These are phyloP conservation scores for Nicator chloris DNA, from an alignment of 2,113 vertebrate species.

Conservation along the genomic window DNA sequence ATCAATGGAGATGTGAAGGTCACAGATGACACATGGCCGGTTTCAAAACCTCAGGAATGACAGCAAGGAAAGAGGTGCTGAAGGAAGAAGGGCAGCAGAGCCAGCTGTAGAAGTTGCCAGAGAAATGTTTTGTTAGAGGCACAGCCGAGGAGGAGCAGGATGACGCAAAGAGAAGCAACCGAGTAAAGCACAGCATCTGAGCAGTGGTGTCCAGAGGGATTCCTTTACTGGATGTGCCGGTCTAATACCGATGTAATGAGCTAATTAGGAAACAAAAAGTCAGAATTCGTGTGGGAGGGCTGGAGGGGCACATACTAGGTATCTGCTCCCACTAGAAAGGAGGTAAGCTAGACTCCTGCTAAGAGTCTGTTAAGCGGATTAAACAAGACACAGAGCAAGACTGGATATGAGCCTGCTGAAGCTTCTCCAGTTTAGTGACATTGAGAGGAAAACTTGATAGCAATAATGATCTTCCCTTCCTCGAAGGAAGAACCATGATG, in stretches of 20 bases:
- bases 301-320: not conserved
- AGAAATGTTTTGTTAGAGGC: slow-evolving; percentile 9
- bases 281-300: not conserved
- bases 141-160: slow-evolving; percentile 7
- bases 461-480: not conserved
- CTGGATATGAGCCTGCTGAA: not conserved
- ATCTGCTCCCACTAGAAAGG: not conserved
- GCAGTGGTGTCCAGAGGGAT: not conserved
- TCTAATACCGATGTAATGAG: not conserved
- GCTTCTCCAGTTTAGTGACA: not conserved
- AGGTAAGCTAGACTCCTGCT: not conserved
- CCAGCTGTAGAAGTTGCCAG: not conserved
- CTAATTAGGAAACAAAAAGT: not conserved
- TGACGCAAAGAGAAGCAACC: not conserved
- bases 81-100: slow-evolving; percentile 7
- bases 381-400: not conserved
- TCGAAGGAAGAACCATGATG: not conserved
- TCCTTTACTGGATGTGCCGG: not conserved
- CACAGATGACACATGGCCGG: slow-evolving; percentile 13
- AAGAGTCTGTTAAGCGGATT: not conserved
- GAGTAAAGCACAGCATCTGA: not conserved
- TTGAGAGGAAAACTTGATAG: not conserved
- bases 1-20: not conserved
- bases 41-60: slow-evolving; percentile 53
- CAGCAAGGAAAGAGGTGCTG: slow-evolving; percentile 28